Base-by-base conservation (phyloP, 2,888 invertebrate genomes). In the Acanthosoma haemorrhoidale region DNA sequence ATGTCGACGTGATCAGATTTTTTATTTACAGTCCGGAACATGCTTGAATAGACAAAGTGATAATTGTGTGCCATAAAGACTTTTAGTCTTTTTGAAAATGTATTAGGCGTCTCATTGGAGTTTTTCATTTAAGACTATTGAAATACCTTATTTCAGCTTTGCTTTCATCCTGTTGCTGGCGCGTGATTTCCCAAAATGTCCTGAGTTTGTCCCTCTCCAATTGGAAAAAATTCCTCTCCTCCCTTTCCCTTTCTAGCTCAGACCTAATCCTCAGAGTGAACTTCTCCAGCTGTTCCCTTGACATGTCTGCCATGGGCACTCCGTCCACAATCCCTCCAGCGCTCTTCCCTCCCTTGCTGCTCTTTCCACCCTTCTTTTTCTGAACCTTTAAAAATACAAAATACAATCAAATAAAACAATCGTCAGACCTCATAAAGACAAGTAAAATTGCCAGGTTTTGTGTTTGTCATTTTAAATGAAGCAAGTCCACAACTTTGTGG, bases 101-200 rank as follows among this genome's bases (percentile, higher is more conserved):
- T n/a, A n/a, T n/a, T n/a, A n/a, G n/a, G n/a, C n/a, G n/a, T n/a
- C n/a, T n/a, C n/a, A n/a, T n/a, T n/a, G n/a, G n/a, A n/a, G n/a
- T n/a, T n/a, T n/a, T n/a, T n/a, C n/a, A n/a, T n/a, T n/a, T n/a
- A n/a, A n/a, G n/a, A n/a, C n/a, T n/a, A n/a, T n/a, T n/a, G 29
- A 61, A 11, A 39, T 71, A 84, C 82, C 88, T 82, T 13, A 89
- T 78, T 76, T 85, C 84, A 4, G 92, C 89, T 78, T 88, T 87
- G 11, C 87, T 87, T 82, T 94, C 92, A 77, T 95, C 93, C 43
- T 96, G 81, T 78, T 96, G 93, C 76, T 91, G 88, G 75, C 92
- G 86, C 0, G 95, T 92, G 68, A 96, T 94, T 81, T 96, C 96
- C 96, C 96, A 97, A 79, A 95, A 96, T 3, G 93, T 93, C 75